phyloP scores from a whole-genome alignment of 2,113 vertebrate species.

The Protobothrops mucrosquamatus region DNA sequence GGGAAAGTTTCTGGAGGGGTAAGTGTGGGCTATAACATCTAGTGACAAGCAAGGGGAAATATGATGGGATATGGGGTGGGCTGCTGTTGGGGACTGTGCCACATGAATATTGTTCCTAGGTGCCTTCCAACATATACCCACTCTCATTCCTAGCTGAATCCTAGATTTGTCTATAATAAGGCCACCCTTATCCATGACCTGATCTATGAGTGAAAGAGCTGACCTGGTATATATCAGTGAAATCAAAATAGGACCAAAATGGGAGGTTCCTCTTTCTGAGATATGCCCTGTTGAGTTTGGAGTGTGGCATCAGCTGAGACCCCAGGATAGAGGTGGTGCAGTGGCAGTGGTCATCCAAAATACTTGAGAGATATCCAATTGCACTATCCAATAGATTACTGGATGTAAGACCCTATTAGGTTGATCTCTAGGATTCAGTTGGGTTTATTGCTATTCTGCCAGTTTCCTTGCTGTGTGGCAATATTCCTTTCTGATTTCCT shows the following conservation, averaged over 20 bases:
- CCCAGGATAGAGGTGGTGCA: background rate
- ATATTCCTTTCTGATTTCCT: background rate
- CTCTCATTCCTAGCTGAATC: no score
- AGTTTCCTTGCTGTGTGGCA: background rate
- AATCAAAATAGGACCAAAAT: background rate
- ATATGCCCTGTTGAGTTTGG: background rate
- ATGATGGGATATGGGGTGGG: no score
- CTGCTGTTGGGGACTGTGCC: no score
- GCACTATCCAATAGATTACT: background rate
- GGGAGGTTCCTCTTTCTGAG: background rate
- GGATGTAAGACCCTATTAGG: background rate
- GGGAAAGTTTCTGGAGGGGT: no score
- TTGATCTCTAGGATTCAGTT: background rate
- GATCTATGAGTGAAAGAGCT: no score
- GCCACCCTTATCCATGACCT: no score
- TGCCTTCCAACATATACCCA: no score
- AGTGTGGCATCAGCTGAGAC: background rate
- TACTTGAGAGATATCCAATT: background rate
- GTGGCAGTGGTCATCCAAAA: background rate
- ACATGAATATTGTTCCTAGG: no score
- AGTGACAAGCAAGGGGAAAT: no score
- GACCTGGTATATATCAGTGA: background rate
- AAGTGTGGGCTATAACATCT: no score
- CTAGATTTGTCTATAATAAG: no score
- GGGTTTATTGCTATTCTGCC: background rate